phyloP scores from a whole-genome alignment of 2,888 invertebrate genomes.

The Lasius platythorax region DNA sequence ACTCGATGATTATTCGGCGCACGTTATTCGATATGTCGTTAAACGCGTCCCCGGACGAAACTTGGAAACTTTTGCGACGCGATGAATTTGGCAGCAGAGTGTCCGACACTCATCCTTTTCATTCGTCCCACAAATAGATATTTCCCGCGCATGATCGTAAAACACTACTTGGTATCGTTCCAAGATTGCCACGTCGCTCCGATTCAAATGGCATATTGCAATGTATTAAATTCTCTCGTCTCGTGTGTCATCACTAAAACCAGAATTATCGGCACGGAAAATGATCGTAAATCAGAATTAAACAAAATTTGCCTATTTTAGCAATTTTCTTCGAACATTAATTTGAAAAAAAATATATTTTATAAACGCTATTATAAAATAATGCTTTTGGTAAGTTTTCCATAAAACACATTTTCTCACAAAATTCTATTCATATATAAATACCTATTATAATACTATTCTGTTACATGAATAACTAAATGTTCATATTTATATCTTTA shows the following conservation, averaged over 20 bases:
- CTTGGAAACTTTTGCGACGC: constrained; percentile 20
- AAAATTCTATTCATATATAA: background rate
- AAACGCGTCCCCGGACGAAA: constrained; percentile 32
- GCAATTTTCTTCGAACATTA: background rate
- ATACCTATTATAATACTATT: background rate
- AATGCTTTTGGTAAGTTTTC: background rate
- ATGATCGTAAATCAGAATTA: background rate
- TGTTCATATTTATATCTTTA: background rate
- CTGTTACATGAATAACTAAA: background rate
- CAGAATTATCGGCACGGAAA: background rate
- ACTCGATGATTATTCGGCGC: constrained; percentile 66
- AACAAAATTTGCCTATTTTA: background rate
- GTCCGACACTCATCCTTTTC: background rate
- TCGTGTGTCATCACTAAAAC: background rate
- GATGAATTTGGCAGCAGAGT: background rate
- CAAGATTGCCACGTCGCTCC: background rate
- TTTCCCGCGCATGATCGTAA: background rate
- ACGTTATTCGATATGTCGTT: constrained; percentile 70
- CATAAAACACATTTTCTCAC: background rate
- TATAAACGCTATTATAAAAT: background rate
- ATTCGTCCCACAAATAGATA: constrained; percentile 21
- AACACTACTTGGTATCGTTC: constrained; percentile 18
- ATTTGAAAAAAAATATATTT: background rate
- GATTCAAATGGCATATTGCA: background rate
- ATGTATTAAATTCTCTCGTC: background rate